A percentile compares a stretch with the other conserved stretches of the same genome.
Conservation (phyloP, 2,797 vertebrate genomes). For the Neosilurus hyrtlii region DNA sequence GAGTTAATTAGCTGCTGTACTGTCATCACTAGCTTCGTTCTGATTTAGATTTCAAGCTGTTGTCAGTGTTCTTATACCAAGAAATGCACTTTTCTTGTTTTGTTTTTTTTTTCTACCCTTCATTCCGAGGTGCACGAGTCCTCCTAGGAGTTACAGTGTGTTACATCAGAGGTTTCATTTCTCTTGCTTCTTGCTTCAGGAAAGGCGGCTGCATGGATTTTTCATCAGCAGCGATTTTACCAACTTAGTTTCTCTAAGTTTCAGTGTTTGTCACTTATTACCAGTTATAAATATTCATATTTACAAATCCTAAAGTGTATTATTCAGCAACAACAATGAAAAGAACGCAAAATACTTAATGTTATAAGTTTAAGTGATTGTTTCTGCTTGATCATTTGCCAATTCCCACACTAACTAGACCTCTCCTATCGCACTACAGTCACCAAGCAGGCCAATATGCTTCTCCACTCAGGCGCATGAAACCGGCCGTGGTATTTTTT, state of each 20-base stretch:
- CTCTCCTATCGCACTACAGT: neutral
- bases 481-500: neutral
- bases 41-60: neutral
- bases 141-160: conserved; percentile 13
- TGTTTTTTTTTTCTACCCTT: too few species aligned
- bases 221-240: conserved; percentile 7
- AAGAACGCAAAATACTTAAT: neutral
- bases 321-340: neutral
- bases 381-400: neutral
- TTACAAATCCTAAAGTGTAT: neutral
- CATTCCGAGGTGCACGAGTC: neutral
- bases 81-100: neutral
- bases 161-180: conserved; percentile 23
- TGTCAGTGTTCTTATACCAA: neutral
- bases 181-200: neutral
- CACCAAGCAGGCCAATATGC: neutral
- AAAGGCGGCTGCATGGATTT: conserved; percentile 1
- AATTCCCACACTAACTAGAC: neutral
- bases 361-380: neutral
- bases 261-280: neutral
- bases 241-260: neutral
- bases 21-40: neutral
- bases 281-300: neutral
- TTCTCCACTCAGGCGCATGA: neutral
- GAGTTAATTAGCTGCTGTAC: conserved; percentile 10